Base-by-base conservation (phyloP, 35 echinoderm and acorn worm species). In the Anneissia japonica region DNA sequence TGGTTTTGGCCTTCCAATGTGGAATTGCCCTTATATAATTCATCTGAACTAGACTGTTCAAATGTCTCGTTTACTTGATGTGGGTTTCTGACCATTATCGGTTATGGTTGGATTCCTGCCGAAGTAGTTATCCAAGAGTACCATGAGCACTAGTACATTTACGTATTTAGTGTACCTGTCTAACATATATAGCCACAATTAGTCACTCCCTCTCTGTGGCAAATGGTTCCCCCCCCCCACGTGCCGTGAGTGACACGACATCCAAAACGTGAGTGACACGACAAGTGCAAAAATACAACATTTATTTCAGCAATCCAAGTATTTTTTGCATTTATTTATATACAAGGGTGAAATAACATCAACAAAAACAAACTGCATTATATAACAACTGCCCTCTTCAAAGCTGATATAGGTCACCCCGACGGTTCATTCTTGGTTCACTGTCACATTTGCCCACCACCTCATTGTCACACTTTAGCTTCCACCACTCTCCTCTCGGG, bases 401-500 rank as follows among this genome's bases (percentile, higher is more conserved):
- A 76, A 86, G 72, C 33, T 86, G 64, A 76, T 86, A 75, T 36
- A 86, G 74, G 84, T 86, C 84, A 86, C 84, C 84, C 56, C 82
- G 84, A 37, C 35, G 72, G 72, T 85, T 74, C 7, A 75, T 86
- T 86, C 26, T 74, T 75, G 84, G 84, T 75, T 85, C 55, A 41
- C 36, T n/a, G 37, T 36, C 1, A 38, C 84, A 86, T 38, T 75
- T 86, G 26, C 30, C 55, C 55, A 41, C 72, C 32, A 86, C 84
- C 31, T 86, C 84, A 38, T 37, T 86, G 72, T 75, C 84, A 76
- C 29, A 19, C 37, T 86, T 72, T 76, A 86, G 64, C 84, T 86
- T 86, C 84, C 84, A 86, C 72, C 84, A 86, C 84, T 74, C 84
- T 75, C 75, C 56, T 86, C 29, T 86, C 76, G 55, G 64, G 84